A percentile compares a stretch with the other conserved stretches of the same genome.
phyloP scores from a whole-genome alignment of 2,797 vertebrate species.

The Lagorchestes hirsutus region DNA sequence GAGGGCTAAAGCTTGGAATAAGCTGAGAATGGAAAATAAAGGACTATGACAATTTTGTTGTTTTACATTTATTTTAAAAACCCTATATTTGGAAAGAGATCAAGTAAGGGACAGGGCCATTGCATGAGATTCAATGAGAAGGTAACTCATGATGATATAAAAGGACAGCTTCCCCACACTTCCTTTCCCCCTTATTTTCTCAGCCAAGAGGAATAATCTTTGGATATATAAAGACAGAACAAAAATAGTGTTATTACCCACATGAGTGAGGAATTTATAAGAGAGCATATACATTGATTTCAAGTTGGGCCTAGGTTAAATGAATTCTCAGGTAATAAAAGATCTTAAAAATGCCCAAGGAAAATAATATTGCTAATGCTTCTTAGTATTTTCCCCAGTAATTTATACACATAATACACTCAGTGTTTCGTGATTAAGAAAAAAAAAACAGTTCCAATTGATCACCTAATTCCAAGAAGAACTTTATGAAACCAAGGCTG shows the following conservation, averaged over 20 bases:
- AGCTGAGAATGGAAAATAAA: not conserved
- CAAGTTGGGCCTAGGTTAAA: not conserved
- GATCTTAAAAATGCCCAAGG: not conserved
- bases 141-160: not conserved
- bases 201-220: not conserved
- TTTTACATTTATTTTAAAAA: not conserved
- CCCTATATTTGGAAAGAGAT: not conserved
- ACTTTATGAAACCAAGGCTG: not conserved
- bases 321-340: not conserved
- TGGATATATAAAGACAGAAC: not conserved
- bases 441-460: not conserved
- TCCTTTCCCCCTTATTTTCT: not conserved
- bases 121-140: not conserved
- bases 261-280: not conserved
- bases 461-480: not conserved
- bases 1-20: not conserved
- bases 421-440: not conserved
- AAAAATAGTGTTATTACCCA: not conserved
- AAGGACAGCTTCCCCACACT: not conserved
- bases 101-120: not conserved
- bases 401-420: not conserved
- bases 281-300: not conserved
- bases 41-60: not conserved
- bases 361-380: not conserved
- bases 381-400: not conserved